Percentiles rank a stretch among this genome's conserved stretches.
These are phyloP conservation scores for Slavum lentiscoides DNA, from an alignment of 2,888 invertebrate species.

Conservation along the genomic window DNA sequence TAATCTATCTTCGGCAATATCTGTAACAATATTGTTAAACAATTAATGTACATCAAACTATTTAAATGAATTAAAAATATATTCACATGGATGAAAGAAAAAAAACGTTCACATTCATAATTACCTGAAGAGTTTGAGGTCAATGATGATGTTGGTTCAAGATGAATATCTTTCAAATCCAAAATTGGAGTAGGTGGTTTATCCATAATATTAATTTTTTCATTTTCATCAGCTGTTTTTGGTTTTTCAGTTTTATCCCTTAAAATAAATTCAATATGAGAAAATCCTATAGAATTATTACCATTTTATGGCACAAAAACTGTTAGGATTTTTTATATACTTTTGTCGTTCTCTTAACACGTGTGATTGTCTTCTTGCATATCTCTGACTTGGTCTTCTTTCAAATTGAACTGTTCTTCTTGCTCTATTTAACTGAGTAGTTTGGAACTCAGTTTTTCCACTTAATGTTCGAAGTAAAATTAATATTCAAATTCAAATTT, in stretches of 20 bases:
- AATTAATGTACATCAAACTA: too few species aligned
- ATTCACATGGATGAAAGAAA: not conserved
- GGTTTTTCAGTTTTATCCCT: constrained; percentile 40
- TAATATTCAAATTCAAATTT: not conserved
- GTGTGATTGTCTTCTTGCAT: constrained; percentile 89
- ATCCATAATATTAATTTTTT: constrained; percentile 46
- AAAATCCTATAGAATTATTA: not conserved
- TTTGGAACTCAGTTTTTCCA: constrained; percentile 97
- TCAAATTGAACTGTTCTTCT: constrained; percentile 94
- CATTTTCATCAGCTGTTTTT: constrained; percentile 32
- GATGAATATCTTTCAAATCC: constrained; percentile 44
- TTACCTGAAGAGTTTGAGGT: constrained; percentile 35
- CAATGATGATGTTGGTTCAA: constrained; percentile 47
- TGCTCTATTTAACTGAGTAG: constrained; percentile 86
- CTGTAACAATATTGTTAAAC: constrained; percentile 57
- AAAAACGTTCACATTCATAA: not conserved
- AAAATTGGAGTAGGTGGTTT: constrained; percentile 50
- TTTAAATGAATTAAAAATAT: too few species aligned
- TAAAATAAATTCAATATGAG: not conserved
- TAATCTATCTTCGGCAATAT: constrained; percentile 65
- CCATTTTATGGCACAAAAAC: not conserved
- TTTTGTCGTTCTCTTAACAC: constrained; percentile 79
- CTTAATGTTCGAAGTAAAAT: too few species aligned
- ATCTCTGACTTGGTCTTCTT: constrained; percentile 93
- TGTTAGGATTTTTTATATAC: constrained; percentile 59